Percentiles rank a stretch among this genome's conserved stretches.
phyloP scores from a whole-genome alignment of 1,140 invertebrate species.

The Zaprionus ornatus region DNA sequence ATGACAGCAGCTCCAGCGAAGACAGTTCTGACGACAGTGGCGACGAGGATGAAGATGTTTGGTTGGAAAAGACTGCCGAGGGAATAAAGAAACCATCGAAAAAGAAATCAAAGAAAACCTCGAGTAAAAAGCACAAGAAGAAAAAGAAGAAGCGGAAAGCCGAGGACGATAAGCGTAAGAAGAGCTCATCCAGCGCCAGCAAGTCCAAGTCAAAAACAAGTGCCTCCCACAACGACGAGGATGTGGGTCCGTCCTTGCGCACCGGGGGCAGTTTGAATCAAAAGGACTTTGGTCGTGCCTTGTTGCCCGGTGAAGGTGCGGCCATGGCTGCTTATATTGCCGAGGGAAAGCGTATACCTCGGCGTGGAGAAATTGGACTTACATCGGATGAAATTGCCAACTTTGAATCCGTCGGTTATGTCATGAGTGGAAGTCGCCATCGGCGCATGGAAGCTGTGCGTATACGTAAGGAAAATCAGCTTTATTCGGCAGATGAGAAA shows the following conservation, averaged over 20 bases:
- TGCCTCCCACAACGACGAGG: conserved; percentile 85
- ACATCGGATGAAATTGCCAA: conserved; percentile 97
- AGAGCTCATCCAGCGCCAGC: conserved; percentile 34
- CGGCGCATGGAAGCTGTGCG: conserved; percentile 99
- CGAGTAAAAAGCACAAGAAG: conserved; percentile 84
- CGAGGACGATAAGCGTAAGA: conserved; percentile 60
- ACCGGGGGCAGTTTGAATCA: conserved; percentile 89
- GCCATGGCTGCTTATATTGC: conserved; percentile 99
- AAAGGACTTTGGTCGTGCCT: conserved; percentile 94
- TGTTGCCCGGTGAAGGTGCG: conserved; percentile 97
- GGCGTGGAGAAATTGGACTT: conserved; percentile 99
- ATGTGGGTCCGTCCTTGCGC: conserved; percentile 89
- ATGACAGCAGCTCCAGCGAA: conserved; percentile 46
- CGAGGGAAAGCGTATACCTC: conserved; percentile 98
- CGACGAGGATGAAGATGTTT: conserved; percentile 53
- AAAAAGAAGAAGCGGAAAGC: conserved; percentile 86
- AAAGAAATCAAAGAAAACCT: conserved; percentile 84
- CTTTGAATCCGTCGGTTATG: conserved; percentile 97
- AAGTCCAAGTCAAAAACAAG: conserved; percentile 80
- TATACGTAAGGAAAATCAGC: conserved; percentile 99
- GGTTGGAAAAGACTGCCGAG: conserved; percentile 71
- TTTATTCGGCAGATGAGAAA: conserved; percentile 99
- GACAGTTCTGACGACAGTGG: conserved; percentile 51
- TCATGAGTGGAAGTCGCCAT: conserved; percentile 99
- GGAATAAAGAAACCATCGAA: conserved; percentile 77